phyloP scores from a whole-genome alignment of 2,797 vertebrate genomes.

The Gymnodraco acuticeps region DNA sequence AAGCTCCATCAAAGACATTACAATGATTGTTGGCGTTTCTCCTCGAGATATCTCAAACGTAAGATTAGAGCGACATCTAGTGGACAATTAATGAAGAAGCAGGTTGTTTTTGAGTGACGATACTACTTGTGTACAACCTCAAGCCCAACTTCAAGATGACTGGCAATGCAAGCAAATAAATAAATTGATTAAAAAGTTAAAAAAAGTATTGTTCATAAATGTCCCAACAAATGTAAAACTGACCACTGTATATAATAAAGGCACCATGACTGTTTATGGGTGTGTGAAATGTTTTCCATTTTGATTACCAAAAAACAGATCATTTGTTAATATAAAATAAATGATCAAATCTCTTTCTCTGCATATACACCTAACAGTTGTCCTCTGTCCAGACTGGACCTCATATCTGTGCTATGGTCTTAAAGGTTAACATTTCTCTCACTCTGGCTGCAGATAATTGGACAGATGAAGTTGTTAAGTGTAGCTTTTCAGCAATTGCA shows the following conservation, averaged over 20 bases:
- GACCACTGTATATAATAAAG: neutral
- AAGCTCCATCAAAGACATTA: rapidly evolving
- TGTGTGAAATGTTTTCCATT: neutral
- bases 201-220: neutral
- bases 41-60: neutral
- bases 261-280: neutral
- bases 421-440: constrained; percentile 53
- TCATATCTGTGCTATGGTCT: constrained; percentile 30
- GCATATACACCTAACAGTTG: neutral
- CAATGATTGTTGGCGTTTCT: neutral
- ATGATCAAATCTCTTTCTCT: neutral
- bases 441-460: constrained; percentile 60
- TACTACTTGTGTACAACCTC: neutral
- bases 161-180: neutral
- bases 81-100: constrained; percentile 34
- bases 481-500: constrained; percentile 6
- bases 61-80: constrained; percentile 64
- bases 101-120: neutral
- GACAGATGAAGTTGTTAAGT: constrained; percentile 39
- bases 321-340: neutral
- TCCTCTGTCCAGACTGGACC: neutral
- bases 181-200: neutral
- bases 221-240: neutral
- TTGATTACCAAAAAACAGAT: neutral
- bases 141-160: neutral